A percentile compares a stretch with the other conserved stretches of the same genome.
These are phyloP conservation scores for Aramus guarauna DNA, from an alignment of 2,113 vertebrate genomes.

Conservation along the genomic window DNA sequence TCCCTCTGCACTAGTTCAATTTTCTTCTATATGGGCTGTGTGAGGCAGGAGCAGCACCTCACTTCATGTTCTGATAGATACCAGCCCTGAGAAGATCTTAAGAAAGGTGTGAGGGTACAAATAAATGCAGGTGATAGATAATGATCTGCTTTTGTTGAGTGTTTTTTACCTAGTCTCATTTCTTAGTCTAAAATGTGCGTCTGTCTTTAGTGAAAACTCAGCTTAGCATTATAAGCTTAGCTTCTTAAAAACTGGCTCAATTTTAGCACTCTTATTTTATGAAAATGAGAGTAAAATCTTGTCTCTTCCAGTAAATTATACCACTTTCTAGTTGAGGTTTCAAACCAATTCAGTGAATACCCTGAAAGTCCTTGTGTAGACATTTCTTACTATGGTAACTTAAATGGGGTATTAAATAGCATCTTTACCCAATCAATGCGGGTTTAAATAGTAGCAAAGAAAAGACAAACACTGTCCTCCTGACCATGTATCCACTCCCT, in stretches of 20 bases:
- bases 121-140: neutral
- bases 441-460: neutral
- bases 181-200: neutral
- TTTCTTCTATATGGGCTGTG: neutral
- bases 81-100: neutral
- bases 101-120: neutral
- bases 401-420: neutral
- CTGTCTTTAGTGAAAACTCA: neutral
- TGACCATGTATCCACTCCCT: neutral
- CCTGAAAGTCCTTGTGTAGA: neutral
- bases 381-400: neutral
- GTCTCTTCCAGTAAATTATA: neutral
- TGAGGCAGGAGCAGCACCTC: neutral
- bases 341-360: neutral
- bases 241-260: neutral
- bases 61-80: no score
- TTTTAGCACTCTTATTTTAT: neutral
- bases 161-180: neutral
- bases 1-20: rapidly evolving
- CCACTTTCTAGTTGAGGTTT: neutral
- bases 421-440: neutral
- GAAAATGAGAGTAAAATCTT: neutral
- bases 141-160: neutral
- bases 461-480: neutral
- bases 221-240: neutral